Conservation (phyloP, 2,797 vertebrate genomes). For the Bradypus variegatus region DNA sequence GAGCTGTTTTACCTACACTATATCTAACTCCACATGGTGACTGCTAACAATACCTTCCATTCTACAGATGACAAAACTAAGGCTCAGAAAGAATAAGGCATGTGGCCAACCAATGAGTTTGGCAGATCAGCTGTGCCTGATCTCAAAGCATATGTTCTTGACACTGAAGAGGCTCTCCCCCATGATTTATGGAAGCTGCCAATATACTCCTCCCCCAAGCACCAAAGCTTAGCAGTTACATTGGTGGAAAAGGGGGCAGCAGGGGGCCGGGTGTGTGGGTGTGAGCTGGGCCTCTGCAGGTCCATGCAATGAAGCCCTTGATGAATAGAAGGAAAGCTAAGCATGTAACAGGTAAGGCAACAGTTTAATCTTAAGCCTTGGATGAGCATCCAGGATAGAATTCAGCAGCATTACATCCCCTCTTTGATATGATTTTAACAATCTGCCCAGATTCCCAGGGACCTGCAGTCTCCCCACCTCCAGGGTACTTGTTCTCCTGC, state of each 20-base stretch:
- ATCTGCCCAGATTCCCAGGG: conserved; percentile 30
- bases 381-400: background rate
- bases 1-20: background rate
- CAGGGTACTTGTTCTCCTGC: conserved; percentile 45
- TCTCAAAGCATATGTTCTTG: background rate
- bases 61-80: background rate
- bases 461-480: conserved; percentile 11
- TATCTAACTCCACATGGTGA: background rate
- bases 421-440: conserved; percentile 22
- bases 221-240: background rate
- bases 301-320: background rate
- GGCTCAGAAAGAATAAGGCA: background rate
- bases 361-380: background rate
- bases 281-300: background rate
- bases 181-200: background rate
- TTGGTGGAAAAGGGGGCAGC: background rate
- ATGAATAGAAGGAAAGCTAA: background rate
- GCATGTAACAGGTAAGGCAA: background rate
- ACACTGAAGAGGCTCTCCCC: background rate
- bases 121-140: background rate
- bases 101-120: background rate
- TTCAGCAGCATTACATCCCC: background rate
- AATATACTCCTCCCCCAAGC: background rate
- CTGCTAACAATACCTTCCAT: background rate
- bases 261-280: background rate